A percentile compares a stretch with the other conserved stretches of the same genome.
phyloP scores from a whole-genome alignment of 2,888 invertebrate species.

The Mesodorylaimus sp. region DNA sequence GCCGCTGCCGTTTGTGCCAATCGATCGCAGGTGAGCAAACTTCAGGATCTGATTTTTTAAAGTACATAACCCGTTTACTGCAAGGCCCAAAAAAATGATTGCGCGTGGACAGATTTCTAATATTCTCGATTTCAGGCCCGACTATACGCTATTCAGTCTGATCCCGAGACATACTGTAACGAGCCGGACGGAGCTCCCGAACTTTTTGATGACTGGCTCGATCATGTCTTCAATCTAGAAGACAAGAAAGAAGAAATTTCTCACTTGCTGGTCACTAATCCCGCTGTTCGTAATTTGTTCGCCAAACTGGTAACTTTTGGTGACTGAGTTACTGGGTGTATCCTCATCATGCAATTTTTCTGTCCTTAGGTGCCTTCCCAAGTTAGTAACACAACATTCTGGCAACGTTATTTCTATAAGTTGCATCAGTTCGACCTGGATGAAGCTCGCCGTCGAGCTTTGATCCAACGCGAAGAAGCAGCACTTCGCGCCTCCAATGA shows the following conservation, averaged over 20 bases:
- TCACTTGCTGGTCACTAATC: not conserved
- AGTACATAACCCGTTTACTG: not conserved
- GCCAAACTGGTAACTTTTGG: not conserved
- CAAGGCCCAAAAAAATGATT: too few species aligned
- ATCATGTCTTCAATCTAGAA: conserved; percentile 40
- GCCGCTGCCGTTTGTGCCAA: not conserved
- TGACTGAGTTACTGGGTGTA: not conserved
- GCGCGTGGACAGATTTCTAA: too few species aligned
- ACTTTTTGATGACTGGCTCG: conserved; percentile 44
- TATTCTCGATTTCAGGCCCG: conserved; percentile 47
- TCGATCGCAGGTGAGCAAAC: not conserved
- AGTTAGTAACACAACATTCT: conserved; percentile 52
- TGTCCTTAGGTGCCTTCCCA: conserved; percentile 36
- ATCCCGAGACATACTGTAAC: conserved; percentile 52
- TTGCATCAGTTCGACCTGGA: conserved; percentile 57
- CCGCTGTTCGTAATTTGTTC: not conserved
- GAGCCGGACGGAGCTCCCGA: conserved; percentile 44
- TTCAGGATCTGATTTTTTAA: not conserved
- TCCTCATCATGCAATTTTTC: conserved; percentile 5
- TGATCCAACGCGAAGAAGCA: conserved; percentile 41
- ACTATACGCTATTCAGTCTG: conserved; percentile 49
- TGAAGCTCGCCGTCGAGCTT: conserved; percentile 47
- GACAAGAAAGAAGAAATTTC: conserved; percentile 36
- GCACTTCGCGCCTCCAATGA: too few species aligned
- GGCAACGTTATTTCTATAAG: conserved; percentile 63